A percentile compares a stretch with the other conserved stretches of the same genome.
Evolutionary conservation across 2,888 invertebrate genomes (phyloP).

Genomic region (Nomada goodeniana): DNA sequence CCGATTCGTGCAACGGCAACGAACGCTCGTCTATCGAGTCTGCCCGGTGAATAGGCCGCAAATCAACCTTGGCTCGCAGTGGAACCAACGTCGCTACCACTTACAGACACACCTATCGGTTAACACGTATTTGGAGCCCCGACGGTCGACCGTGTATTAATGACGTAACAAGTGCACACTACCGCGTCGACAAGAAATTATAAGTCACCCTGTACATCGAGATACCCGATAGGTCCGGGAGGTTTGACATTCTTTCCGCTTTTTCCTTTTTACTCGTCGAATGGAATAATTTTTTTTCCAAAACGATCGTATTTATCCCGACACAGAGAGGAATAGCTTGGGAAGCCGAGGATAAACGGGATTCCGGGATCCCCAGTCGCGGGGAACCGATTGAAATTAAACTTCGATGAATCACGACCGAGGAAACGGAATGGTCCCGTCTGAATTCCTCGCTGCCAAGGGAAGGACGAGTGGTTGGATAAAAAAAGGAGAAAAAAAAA

Average conservation of each 20-base stretch:
- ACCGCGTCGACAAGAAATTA: background rate
- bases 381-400: slow-evolving; percentile 66
- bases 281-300: slow-evolving; percentile 17
- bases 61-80: too few relatives aligned
- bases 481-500: slow-evolving; percentile 42
- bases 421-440: slow-evolving; percentile 16
- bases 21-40: too few relatives aligned
- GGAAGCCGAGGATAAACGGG: background rate
- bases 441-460: background rate
- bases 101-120: too few relatives aligned
- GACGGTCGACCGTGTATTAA: background rate
- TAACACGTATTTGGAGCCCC: too few relatives aligned
- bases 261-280: too few relatives aligned
- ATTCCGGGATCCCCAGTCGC: slow-evolving; percentile 13
- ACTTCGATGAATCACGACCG: slow-evolving; percentile 61
- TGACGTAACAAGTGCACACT: background rate
- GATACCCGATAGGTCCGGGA: background rate
- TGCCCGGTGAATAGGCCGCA: too few relatives aligned
- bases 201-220: background rate
- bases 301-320: slow-evolving; percentile 28
- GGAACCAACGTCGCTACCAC: too few relatives aligned
- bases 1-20: too few relatives aligned
- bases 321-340: too few relatives aligned
- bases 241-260: background rate
- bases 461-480: slow-evolving; percentile 34